Evolutionary conservation across 2,113 vertebrate species (phyloP), one percentile per base, ranked within the genome.

Genomic region (Chiloscyllium plagiosum): DNA sequence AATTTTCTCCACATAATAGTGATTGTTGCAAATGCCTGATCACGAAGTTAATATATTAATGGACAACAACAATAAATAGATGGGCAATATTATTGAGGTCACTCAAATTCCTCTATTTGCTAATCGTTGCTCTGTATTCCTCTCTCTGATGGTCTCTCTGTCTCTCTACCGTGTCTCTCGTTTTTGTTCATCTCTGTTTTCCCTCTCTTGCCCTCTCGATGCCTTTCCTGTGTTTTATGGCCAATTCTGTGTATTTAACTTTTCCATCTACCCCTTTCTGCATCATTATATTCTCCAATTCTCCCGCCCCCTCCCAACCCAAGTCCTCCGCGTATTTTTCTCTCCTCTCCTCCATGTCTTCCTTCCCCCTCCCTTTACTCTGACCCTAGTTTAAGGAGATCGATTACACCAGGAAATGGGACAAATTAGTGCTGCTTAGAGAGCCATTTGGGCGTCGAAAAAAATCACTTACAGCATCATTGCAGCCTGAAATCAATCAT

Each of bases 381-480:
- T 96, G 92, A 96, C 96, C 85, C 80, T 96, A 78, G 96, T 98
- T 98, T 98, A 98, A 97, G 96, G 96, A 66, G 98, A 98, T 98
- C 97, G 98, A 98, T 98, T 98, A 97, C 97, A 96, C 96, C 97
- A 98, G 97, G 98, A 98, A 98, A 98, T 98, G 97, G 97, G 97
- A 93, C 96, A 97, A 96, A 96, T 96, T 96, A 97, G 96, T 97
- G 97, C 97, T 97, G 97, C 97, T 98, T 97, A 94, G 97, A 98
- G 98, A 98, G 98, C 97, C 97, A 98, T 98, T 98, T 98, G 97
- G 97, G 97, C 96, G 97, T 98, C 98, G 98, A 92, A 97, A 98
- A 97, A 97, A 98, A 98, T 98, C 98, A 98, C 97, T 98, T 98
- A 97, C 97, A 97, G 97, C 97, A 97, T 97, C 97, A 96, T 97